These are phyloP conservation scores for Iguana delicatissima DNA, from an alignment of 2,797 vertebrate genomes.

Conservation along the genomic window DNA sequence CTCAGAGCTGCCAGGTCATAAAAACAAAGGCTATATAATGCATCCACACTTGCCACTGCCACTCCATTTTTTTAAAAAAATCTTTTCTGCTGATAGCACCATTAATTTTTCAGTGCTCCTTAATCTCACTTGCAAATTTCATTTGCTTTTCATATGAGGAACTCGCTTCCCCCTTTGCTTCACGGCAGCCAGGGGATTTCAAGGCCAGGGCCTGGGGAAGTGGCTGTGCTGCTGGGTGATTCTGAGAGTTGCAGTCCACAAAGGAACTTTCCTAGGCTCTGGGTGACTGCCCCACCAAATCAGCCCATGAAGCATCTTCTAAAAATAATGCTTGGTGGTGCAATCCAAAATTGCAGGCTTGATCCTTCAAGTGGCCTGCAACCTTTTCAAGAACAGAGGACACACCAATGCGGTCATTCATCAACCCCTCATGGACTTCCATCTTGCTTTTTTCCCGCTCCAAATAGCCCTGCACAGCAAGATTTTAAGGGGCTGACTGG, in stretches of 20 bases:
- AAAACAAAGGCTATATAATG: conserved; percentile 12
- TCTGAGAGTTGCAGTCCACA: not conserved
- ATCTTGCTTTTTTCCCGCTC: not conserved
- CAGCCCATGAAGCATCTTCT: too few relatives aligned
- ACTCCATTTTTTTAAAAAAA: not conserved
- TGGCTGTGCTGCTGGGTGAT: too few relatives aligned
- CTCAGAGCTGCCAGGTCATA: conserved; percentile 6
- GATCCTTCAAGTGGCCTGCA: not conserved
- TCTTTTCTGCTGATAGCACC: not conserved
- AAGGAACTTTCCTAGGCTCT: too few relatives aligned
- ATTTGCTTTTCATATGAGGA: not conserved
- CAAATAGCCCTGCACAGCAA: not conserved
- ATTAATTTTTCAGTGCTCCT: conserved; percentile 12
- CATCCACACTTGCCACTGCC: not conserved
- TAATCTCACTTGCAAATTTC: conserved; percentile 13
- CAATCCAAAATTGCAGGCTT: not conserved
- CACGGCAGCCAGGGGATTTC: not conserved
- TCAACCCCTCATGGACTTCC: not conserved
- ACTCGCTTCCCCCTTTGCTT: not conserved
- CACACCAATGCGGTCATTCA: not conserved
- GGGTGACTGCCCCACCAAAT: not conserved
- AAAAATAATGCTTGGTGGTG: not conserved
- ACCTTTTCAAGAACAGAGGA: not conserved
- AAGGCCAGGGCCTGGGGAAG: too few relatives aligned
- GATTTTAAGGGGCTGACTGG: not conserved